These are phyloP conservation scores for Crossaster papposus DNA, from an alignment of 53 echinoderm and acorn worm genomes.

Conservation along the genomic window DNA sequence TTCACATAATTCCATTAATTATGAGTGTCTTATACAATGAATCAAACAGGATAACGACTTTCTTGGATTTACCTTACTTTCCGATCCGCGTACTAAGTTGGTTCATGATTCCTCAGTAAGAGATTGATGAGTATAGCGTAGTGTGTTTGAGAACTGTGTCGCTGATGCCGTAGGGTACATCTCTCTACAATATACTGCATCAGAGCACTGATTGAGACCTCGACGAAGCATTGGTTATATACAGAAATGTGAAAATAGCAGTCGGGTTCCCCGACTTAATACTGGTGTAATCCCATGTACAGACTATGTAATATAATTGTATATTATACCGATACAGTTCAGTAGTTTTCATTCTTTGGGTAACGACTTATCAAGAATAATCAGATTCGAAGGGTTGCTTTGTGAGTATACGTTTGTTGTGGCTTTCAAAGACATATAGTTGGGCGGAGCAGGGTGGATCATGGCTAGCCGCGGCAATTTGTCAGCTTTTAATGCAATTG, in stretches of 20 bases:
- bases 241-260: neutral
- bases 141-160: neutral
- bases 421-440: too few relatives aligned
- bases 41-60: neutral
- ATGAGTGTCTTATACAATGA: constrained; percentile 26
- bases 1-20: neutral
- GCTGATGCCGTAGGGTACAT: neutral
- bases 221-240: neutral
- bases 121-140: neutral
- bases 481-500: too few relatives aligned
- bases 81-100: constrained; percentile 7
- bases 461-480: too few relatives aligned
- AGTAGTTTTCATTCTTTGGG: too few relatives aligned
- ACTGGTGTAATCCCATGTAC: too few relatives aligned
- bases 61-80: neutral
- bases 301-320: too few relatives aligned
- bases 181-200: neutral
- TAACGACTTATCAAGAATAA: too few relatives aligned
- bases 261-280: neutral
- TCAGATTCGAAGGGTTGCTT: too few relatives aligned
- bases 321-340: too few relatives aligned
- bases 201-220: neutral
- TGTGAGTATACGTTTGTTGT: too few relatives aligned
- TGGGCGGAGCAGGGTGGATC: too few relatives aligned
- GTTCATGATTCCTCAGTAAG: constrained; percentile 14